These are phyloP conservation scores for Sylvilagus bachmani DNA, from an alignment of 2,113 vertebrate species.

Conservation along the genomic window DNA sequence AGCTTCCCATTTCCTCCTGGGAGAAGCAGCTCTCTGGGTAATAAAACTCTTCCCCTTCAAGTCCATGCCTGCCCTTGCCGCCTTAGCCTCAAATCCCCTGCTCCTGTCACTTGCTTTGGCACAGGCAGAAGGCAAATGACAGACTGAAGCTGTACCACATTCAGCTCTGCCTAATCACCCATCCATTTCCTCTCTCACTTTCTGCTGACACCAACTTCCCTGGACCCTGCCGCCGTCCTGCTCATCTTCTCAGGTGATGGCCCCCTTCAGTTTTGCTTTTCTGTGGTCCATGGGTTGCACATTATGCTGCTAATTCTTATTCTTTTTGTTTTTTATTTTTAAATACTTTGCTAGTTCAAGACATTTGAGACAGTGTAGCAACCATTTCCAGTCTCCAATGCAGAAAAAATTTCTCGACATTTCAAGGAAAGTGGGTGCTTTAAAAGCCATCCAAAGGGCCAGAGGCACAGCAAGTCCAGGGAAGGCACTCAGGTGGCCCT, in stretches of 20 bases:
- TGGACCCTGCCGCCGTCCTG: no score
- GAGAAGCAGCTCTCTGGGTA: not conserved
- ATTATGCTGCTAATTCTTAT: not conserved
- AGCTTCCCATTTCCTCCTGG: not conserved
- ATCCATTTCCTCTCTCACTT: not conserved
- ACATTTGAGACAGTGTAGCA: not conserved
- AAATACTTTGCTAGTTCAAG: slow-evolving; percentile 10
- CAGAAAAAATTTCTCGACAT: not conserved
- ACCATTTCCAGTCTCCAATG: not conserved
- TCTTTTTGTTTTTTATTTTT: no score
- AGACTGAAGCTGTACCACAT: not conserved
- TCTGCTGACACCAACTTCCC: not conserved
- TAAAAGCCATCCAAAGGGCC: not conserved
- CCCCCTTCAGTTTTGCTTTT: not conserved
- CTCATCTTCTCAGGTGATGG: not conserved
- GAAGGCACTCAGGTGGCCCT: not conserved
- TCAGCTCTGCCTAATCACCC: not conserved
- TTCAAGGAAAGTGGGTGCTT: not conserved
- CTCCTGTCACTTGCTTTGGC: not conserved
- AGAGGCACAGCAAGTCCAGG: not conserved
- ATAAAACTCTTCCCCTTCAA: not conserved
- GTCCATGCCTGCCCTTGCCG: not conserved
- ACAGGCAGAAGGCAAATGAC: not conserved
- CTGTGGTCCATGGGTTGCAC: not conserved
- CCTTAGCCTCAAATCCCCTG: not conserved